Percentiles rank a stretch among this genome's conserved stretches.
Conservation (phyloP, 2,113 vertebrate genomes). For the Xiphophorus couchianus region DNA sequence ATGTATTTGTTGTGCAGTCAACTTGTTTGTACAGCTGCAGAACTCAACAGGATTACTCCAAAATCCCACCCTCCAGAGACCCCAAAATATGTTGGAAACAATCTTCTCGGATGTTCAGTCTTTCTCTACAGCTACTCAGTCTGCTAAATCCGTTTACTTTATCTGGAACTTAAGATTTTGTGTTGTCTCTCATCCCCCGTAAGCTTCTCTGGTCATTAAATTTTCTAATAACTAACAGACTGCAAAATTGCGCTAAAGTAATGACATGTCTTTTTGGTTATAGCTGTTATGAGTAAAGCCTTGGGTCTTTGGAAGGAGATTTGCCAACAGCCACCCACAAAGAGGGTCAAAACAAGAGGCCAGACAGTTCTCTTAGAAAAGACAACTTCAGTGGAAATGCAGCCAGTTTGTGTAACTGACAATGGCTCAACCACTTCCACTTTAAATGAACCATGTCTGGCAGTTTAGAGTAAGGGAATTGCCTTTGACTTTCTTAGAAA, state of each 20-base stretch:
- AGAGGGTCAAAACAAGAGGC: conserved; percentile 55
- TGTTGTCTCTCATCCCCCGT: conserved; percentile 21
- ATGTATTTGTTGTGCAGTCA: conserved; percentile 70
- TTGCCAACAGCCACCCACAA: conserved; percentile 49
- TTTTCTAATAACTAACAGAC: conserved; percentile 20
- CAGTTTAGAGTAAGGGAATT: conserved; percentile 56
- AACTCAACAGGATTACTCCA: conserved; percentile 64
- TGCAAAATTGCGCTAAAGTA: conserved; percentile 26
- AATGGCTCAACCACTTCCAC: conserved; percentile 29
- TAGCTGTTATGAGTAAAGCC: conserved; percentile 24
- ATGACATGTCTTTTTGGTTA: conserved; percentile 31
- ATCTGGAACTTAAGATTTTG: conserved; percentile 20
- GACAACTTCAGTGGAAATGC: conserved; percentile 45
- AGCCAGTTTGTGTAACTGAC: conserved; percentile 51
- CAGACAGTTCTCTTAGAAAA: conserved; percentile 56
- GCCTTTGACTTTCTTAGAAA: neutral
- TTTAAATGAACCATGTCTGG: conserved; percentile 20
- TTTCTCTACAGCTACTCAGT: neutral
- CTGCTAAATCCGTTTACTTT: conserved; percentile 40
- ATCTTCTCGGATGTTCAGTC: conserved; percentile 47
- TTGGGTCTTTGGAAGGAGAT: conserved; percentile 36
- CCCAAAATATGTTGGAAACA: conserved; percentile 49
- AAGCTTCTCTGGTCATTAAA: conserved; percentile 15
- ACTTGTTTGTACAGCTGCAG: conserved; percentile 83
- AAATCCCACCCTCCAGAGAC: conserved; percentile 52